Base-by-base conservation (phyloP, 2,888 invertebrate genomes). In the Sesia apiformis region DNA sequence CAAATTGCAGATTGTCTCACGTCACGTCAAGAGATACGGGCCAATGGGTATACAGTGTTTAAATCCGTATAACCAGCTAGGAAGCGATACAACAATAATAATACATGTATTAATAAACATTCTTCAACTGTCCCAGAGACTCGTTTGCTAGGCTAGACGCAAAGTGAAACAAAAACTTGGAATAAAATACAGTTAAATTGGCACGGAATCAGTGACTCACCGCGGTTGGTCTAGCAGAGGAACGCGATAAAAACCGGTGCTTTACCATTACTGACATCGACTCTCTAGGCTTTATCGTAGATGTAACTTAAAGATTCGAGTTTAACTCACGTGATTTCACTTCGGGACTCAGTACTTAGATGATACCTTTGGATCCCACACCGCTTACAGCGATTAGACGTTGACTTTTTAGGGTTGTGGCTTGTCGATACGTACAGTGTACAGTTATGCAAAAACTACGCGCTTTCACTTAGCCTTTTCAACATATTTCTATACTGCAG, bases 351-450 rank as follows among this genome's bases (percentile, higher is more conserved):
- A 55, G n/a, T 4, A 52, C 57, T 63, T 65, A 75, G 75, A 73
- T 78, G 72, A 74, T 78, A 74, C 69, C 70, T 73, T 74, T 69
- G 69, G 67, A 70, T 70, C 67, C 69, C 68, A 67, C 69, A 69
- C 66, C 65, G 69, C 66, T 65, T 64, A 66, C 61, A 61, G 62
- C 68, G 70, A 74, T 73, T 71, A 70, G 70, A 66, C 59, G 62
- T 63, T 61, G 54, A 60, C 58, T 59, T 62, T 65, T 59, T 61
- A 77, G 74, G 77, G 74, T 49, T 52, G 52, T 40, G 7, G 5
- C 50, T 50, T 50, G 7, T 38, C 5, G 42, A 23, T 23, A 23
- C 23, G 23, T 23, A 23, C 23, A 23, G 23, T 23, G 23, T 23
- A 23, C 23, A 23, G 23, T 23, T 23, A 23, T 23, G 23, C 23